Conservation (phyloP, 2,888 invertebrate species). For the Sialis lutaria region DNA sequence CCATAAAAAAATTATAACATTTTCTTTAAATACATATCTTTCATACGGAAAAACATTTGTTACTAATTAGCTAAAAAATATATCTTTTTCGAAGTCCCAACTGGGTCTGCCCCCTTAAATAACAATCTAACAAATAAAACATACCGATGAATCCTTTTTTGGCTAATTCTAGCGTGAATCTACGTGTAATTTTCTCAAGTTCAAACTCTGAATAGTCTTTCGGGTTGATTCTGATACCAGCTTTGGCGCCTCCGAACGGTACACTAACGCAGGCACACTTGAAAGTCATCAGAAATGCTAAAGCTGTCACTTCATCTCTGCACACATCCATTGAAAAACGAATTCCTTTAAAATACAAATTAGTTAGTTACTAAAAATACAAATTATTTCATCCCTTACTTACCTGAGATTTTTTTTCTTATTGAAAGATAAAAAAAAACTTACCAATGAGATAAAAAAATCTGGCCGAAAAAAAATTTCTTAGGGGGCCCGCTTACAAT, state of each 20-base stretch:
- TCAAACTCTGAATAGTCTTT: slow-evolving; percentile 81
- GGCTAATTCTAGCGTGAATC: slow-evolving; percentile 87
- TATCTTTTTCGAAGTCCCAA: too few species aligned
- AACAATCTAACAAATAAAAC: slow-evolving; percentile 10
- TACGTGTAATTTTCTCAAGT: slow-evolving; percentile 89
- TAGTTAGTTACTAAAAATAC: background rate
- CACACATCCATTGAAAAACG: slow-evolving; percentile 85
- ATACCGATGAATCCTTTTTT: slow-evolving; percentile 91
- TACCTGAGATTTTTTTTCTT: too few species aligned
- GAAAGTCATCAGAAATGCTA: slow-evolving; percentile 96
- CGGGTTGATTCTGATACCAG: slow-evolving; percentile 92
- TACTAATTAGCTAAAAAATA: too few species aligned
- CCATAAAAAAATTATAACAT: too few species aligned
- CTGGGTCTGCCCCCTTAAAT: too few species aligned
- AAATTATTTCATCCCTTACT: too few species aligned
- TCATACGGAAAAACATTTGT: too few species aligned
- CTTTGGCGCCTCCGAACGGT: slow-evolving; percentile 94
- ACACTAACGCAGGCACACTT: slow-evolving; percentile 98
- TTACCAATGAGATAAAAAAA: too few species aligned
- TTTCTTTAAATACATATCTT: too few species aligned
- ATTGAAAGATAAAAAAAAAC: too few species aligned
- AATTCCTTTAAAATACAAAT: slow-evolving; percentile 52
- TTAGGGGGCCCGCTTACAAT: too few species aligned
- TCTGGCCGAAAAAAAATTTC: too few species aligned
- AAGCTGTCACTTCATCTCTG: slow-evolving; percentile 87